Conservation (phyloP, 2,797 vertebrate genomes). For the Hippoglossus hippoglossus region DNA sequence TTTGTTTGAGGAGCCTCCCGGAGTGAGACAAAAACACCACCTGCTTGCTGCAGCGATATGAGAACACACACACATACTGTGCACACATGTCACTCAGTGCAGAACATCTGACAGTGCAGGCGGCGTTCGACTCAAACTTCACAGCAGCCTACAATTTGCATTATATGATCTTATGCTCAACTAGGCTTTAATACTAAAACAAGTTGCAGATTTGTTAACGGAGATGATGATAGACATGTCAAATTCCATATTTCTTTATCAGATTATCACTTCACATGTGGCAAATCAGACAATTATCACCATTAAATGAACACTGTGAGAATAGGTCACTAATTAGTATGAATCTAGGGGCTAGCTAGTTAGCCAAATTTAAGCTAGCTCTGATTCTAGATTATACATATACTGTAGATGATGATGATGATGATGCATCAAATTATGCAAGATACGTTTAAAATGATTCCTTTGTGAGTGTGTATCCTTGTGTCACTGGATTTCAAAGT, state of each 20-base stretch:
- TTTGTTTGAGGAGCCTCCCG: conserved; percentile 78
- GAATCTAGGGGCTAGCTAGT: conserved; percentile 15
- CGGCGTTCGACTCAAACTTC: conserved; percentile 28
- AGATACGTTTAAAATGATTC: no score
- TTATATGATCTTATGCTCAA: conserved; percentile 2
- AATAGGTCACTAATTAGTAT: conserved; percentile 43
- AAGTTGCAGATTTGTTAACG: neutral
- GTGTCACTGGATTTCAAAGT: no score
- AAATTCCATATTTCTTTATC: neutral
- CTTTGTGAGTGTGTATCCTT: no score
- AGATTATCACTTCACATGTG: conserved; percentile 1
- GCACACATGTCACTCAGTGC: conserved; percentile 41
- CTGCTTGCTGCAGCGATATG: conserved; percentile 80
- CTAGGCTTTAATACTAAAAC: neutral
- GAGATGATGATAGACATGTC: neutral
- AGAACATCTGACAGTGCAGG: conserved; percentile 32
- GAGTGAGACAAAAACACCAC: conserved; percentile 93
- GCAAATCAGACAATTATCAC: conserved; percentile 31
- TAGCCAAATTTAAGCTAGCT: conserved; percentile 20
- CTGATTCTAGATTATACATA: neutral
- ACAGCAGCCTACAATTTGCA: conserved; percentile 18
- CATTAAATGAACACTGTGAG: conserved; percentile 26
- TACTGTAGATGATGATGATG: neutral
- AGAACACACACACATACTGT: conserved; percentile 39
- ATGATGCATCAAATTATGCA: neutral